Percentiles rank a stretch among this genome's conserved stretches.
Conservation (phyloP, 2,797 vertebrate genomes). For the Nothura maculosa region DNA sequence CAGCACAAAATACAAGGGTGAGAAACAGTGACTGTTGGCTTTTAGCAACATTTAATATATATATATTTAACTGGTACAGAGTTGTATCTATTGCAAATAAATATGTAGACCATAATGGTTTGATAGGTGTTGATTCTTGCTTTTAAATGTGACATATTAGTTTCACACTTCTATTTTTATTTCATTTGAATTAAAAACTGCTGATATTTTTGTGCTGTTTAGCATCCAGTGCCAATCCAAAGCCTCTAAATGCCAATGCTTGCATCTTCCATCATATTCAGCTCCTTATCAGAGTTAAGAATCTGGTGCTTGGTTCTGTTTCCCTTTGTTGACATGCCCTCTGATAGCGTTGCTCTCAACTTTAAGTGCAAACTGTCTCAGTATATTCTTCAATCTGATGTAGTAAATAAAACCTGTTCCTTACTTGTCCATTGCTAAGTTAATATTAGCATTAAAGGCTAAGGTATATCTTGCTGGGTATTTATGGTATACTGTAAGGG, state of each 20-base stretch:
- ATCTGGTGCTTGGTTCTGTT: background rate
- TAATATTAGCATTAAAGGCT: background rate
- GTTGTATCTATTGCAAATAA: background rate
- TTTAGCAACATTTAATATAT: background rate
- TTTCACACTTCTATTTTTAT: background rate
- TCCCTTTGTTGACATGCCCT: background rate
- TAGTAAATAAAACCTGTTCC: background rate
- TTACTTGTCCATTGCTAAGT: background rate
- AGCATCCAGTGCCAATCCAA: background rate
- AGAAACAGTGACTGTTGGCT: background rate
- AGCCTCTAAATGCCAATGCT: background rate
- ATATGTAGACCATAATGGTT: background rate
- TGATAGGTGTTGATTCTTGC: background rate
- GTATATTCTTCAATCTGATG: background rate
- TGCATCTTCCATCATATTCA: background rate
- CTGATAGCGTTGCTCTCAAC: background rate
- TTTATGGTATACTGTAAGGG: background rate
- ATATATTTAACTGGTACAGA: background rate
- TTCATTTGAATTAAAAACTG: background rate
- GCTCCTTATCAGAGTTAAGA: accelerated
- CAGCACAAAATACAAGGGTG: background rate
- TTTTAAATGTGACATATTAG: background rate
- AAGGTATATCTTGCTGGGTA: background rate
- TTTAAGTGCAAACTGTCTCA: background rate
- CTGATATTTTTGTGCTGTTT: background rate